Conservation (phyloP, 2,888 invertebrate genomes). For the Tanypteryx hageni region DNA sequence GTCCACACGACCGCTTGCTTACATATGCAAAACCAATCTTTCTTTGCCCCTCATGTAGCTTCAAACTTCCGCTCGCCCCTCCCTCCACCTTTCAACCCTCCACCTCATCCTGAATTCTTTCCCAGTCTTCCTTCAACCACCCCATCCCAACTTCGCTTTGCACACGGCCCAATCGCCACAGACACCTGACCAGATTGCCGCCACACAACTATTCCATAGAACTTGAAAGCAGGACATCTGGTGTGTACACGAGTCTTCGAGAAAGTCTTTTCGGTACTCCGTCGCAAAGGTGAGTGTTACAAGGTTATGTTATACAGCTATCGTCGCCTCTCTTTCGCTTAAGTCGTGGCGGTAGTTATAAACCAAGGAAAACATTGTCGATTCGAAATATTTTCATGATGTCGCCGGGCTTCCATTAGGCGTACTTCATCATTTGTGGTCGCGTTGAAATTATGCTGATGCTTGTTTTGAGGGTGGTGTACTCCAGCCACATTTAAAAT, state of each 20-base stretch:
- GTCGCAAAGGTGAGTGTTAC: conserved; percentile 17
- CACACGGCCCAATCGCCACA: conserved; percentile 39
- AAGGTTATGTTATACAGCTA: not conserved
- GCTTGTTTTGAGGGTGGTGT: too few species aligned
- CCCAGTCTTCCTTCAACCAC: not conserved
- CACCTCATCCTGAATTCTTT: conserved; percentile 40
- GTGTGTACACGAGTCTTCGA: not conserved
- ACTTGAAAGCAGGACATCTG: not conserved
- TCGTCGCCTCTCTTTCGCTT: not conserved
- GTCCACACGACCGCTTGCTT: not conserved
- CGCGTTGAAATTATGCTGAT: not conserved
- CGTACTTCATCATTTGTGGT: not conserved
- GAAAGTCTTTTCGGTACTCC: not conserved
- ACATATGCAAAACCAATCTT: conserved; percentile 42
- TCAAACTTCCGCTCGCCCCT: conserved; percentile 13
- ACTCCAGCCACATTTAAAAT: too few species aligned
- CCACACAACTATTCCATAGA: conserved; percentile 7
- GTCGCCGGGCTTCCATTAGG: not conserved
- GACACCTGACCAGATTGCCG: conserved; percentile 54
- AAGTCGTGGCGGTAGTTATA: not conserved
- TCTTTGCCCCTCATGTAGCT: conserved; percentile 40
- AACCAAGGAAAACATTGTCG: not conserved
- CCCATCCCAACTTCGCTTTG: not conserved
- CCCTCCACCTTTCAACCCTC: conserved; percentile 35
- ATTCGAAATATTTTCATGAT: not conserved